These are phyloP conservation scores for Poeciliopsis turneri DNA, from an alignment of 2,797 vertebrate species.

Conservation along the genomic window DNA sequence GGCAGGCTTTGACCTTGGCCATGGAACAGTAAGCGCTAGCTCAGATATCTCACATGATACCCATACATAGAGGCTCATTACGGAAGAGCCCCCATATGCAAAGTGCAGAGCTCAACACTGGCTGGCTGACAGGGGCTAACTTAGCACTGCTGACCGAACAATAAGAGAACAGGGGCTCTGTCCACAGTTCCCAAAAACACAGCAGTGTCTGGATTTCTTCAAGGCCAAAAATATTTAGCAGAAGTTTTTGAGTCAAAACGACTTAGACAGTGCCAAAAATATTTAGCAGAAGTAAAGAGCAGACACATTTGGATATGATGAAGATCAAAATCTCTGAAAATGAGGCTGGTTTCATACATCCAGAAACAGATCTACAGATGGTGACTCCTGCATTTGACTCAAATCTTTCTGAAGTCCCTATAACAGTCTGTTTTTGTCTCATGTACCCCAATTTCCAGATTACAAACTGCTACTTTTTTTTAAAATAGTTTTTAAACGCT, in stretches of 20 bases:
- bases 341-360: neutral
- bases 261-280: slow-evolving; percentile 1
- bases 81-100: slow-evolving; percentile 81
- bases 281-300: neutral
- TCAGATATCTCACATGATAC: slow-evolving; percentile 85
- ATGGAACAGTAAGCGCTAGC: slow-evolving; percentile 80
- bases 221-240: neutral
- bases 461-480: too few species aligned
- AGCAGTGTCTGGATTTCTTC: slow-evolving; percentile 45
- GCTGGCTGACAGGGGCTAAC: slow-evolving; percentile 76
- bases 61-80: slow-evolving; percentile 82
- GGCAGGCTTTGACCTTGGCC: slow-evolving; percentile 81
- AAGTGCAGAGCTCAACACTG: slow-evolving; percentile 81
- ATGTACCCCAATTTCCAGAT: too few species aligned
- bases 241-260: neutral
- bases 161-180: slow-evolving; percentile 64
- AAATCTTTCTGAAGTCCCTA: neutral
- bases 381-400: neutral
- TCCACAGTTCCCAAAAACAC: slow-evolving; percentile 47
- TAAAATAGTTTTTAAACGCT: too few species aligned
- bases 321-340: neutral
- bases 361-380: neutral
- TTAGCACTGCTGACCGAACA: slow-evolving; percentile 81
- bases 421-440: neutral
- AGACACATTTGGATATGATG: neutral